These are phyloP conservation scores for Cotesia congregata DNA, from an alignment of 2,888 invertebrate species.

Conservation along the genomic window DNA sequence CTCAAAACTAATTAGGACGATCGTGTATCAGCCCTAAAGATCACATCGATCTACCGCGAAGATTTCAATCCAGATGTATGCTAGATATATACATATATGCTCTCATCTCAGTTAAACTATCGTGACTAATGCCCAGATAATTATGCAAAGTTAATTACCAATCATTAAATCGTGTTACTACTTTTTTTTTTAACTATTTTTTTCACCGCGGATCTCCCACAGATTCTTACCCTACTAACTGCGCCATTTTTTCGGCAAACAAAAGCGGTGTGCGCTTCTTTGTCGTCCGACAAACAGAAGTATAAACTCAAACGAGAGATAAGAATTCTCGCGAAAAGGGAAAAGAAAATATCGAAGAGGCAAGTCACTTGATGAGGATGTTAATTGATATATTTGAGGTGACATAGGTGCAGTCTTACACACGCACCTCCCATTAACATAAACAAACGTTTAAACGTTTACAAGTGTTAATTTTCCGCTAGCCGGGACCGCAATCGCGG, in stretches of 20 bases:
- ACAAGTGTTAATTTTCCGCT: slow-evolving; percentile 67
- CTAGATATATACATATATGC: slow-evolving; percentile 23
- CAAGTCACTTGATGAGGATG: slow-evolving; percentile 64
- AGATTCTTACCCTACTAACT: slow-evolving; percentile 25
- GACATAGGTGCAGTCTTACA: slow-evolving; percentile 49
- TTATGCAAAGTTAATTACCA: slow-evolving; percentile 38
- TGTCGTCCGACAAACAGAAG: slow-evolving; percentile 16
- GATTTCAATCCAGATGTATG: slow-evolving; percentile 38
- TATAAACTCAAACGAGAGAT: slow-evolving; percentile 13
- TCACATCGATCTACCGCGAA: slow-evolving; percentile 56
- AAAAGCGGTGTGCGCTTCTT: slow-evolving; percentile 15
- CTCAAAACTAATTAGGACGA: slow-evolving; percentile 58
- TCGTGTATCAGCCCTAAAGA: slow-evolving; percentile 58
- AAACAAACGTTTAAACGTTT: slow-evolving; percentile 62
- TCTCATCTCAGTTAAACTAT: slow-evolving; percentile 6
- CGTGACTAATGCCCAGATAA: slow-evolving; percentile 36
- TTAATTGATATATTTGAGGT: slow-evolving; percentile 68
- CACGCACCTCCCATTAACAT: slow-evolving; percentile 62
- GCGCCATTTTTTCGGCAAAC: slow-evolving; percentile 4
- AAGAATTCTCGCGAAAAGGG: slow-evolving; percentile 17
- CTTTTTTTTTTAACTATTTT: background rate
- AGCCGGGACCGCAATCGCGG: slow-evolving; percentile 21
- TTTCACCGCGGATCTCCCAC: background rate
- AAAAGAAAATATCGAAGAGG: slow-evolving; percentile 26
- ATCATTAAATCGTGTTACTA: slow-evolving; percentile 1